Percentiles rank a stretch among this genome's conserved stretches.
These are phyloP conservation scores for Hypotaenidia okinawae DNA, from an alignment of 2,797 vertebrate species.

Conservation along the genomic window DNA sequence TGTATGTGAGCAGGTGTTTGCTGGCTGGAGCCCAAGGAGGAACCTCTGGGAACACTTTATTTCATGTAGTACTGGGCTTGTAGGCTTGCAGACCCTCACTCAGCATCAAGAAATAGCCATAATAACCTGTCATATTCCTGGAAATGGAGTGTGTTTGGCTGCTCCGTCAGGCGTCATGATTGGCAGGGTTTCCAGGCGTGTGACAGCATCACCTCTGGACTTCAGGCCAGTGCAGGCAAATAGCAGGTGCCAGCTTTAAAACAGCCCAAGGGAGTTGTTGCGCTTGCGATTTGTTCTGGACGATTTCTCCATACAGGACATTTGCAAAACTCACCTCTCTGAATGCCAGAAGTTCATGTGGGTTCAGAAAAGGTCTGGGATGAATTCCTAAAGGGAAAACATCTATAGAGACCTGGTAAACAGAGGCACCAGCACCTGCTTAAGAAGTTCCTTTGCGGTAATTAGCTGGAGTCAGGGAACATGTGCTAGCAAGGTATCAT, in stretches of 20 bases:
- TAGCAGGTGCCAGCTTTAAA: neutral
- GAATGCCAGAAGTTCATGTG: neutral
- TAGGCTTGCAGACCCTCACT: neutral
- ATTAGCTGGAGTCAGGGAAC: neutral
- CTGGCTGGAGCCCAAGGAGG: neutral
- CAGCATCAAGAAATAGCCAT: neutral
- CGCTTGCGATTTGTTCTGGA: neutral
- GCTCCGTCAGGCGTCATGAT: neutral
- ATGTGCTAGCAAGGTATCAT: rapidly evolving
- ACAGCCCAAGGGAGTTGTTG: neutral
- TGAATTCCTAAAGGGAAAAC: neutral
- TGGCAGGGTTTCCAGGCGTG: constrained; percentile 9
- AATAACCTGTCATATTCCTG: constrained; percentile 11
- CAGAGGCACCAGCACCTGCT: rapidly evolving
- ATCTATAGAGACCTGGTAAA: neutral
- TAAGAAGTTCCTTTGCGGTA: neutral
- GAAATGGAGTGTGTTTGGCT: neutral
- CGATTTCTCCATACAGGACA: neutral
- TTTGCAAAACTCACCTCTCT: neutral
- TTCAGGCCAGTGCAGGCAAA: neutral
- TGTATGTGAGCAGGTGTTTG: constrained; percentile 15
- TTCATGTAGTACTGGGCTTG: neutral
- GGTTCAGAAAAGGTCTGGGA: neutral
- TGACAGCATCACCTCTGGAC: constrained; percentile 16
- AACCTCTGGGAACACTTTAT: neutral